Evolutionary conservation across 2,113 vertebrate species (phyloP).

Genomic region (Isichthys henryi): DNA sequence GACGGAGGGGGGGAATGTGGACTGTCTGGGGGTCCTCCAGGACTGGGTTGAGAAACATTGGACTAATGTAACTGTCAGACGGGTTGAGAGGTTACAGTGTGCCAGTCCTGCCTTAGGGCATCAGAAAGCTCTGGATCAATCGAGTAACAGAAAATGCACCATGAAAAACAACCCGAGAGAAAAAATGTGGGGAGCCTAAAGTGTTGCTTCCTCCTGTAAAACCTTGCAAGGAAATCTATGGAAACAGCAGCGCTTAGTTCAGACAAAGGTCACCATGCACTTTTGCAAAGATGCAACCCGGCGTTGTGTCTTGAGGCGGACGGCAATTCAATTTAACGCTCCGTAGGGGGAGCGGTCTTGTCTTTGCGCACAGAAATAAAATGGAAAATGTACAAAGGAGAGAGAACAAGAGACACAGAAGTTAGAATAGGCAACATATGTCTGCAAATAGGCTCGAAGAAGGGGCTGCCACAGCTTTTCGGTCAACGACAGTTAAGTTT

Average conservation of each 20-base stretch:
- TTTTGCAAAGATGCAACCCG: not conserved
- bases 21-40: not conserved
- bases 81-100: not conserved
- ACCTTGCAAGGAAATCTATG: not conserved
- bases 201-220: not conserved
- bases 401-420: not conserved
- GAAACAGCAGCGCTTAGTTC: not conserved
- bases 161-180: not conserved
- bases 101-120: not conserved
- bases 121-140: not conserved
- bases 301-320: not conserved
- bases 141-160: not conserved
- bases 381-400: not conserved
- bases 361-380: not conserved
- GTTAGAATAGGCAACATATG: not conserved
- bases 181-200: not conserved
- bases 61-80: not conserved
- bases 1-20: not conserved
- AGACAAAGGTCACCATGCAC: not conserved
- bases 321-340: conserved; percentile 4
- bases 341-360: not conserved
- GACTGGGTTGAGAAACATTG: not conserved
- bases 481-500: not conserved
- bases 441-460: not conserved
- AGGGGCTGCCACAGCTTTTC: not conserved